phyloP scores from a whole-genome alignment of 2,888 invertebrate species.

The Aelia acuminata region DNA sequence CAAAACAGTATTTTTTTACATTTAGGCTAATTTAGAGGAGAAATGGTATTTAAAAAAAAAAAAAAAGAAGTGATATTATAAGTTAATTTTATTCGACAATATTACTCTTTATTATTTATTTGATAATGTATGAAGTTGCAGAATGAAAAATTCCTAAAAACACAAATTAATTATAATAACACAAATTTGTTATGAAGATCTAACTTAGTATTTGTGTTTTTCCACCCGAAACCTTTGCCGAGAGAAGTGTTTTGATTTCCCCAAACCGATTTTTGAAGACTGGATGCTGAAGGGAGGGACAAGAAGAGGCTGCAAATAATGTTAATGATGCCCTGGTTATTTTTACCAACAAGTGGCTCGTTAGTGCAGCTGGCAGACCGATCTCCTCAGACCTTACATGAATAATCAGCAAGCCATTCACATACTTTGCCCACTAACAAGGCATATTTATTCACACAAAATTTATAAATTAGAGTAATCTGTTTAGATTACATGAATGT shows the following conservation, averaged over 20 bases:
- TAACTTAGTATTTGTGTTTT: too few relatives aligned
- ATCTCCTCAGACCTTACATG: background rate
- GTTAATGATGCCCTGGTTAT: constrained; percentile 27
- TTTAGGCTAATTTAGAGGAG: too few relatives aligned
- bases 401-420: constrained; percentile 28
- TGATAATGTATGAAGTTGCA: too few relatives aligned
- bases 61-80: too few relatives aligned
- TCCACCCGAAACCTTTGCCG: too few relatives aligned
- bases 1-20: too few relatives aligned
- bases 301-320: constrained; percentile 25
- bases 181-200: too few relatives aligned
- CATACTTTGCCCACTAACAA: background rate
- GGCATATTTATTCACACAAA: background rate
- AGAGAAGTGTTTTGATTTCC: background rate
- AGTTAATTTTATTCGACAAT: too few relatives aligned
- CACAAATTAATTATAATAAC: too few relatives aligned
- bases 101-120: too few relatives aligned
- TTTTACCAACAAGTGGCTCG: constrained; percentile 50
- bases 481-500: background rate
- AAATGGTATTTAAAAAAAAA: too few relatives aligned
- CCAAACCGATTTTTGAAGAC: background rate
- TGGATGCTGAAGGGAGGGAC: background rate
- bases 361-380: background rate
- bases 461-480: background rate
- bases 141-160: too few relatives aligned